A percentile compares a stretch with the other conserved stretches of the same genome.
phyloP scores from a whole-genome alignment of 2,888 invertebrate species.

The Drosophila kuntzei region DNA sequence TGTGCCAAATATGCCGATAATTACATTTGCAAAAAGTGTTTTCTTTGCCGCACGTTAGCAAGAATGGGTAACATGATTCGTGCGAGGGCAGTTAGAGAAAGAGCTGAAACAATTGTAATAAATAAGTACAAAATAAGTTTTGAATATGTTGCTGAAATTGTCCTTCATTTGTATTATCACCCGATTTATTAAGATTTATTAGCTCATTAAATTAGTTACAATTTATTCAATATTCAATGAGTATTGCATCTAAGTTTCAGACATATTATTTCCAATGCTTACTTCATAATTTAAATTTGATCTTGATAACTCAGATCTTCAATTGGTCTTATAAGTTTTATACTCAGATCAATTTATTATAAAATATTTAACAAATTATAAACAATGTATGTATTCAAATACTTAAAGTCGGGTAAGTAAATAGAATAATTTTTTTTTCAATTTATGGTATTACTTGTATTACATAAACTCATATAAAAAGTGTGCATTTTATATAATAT shows the following conservation, averaged over 20 bases:
- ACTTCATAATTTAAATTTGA: too few relatives aligned
- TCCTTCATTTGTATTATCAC: too few relatives aligned
- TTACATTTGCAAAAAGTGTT: conserved; percentile 71
- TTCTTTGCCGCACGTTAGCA: conserved; percentile 27
- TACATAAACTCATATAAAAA: not conserved
- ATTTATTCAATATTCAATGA: not conserved
- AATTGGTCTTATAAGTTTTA: too few relatives aligned
- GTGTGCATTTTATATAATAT: not conserved
- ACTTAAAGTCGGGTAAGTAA: too few relatives aligned
- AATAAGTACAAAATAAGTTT: not conserved
- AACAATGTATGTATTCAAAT: too few relatives aligned
- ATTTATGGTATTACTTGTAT: not conserved
- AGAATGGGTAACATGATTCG: not conserved
- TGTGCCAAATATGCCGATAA: conserved; percentile 75
- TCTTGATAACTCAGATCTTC: too few relatives aligned
- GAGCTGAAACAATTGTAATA: not conserved
- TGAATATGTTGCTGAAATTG: too few relatives aligned
- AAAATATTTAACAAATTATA: too few relatives aligned
- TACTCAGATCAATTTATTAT: too few relatives aligned
- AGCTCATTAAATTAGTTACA: too few relatives aligned
- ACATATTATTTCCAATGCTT: not conserved
- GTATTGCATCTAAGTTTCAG: not conserved
- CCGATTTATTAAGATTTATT: too few relatives aligned
- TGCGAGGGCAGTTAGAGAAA: conserved; percentile 41
- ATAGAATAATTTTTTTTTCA: too few relatives aligned